phyloP scores from a whole-genome alignment of 2,113 vertebrate genomes.

The zebrafish (Danio rerio) region DNA sequence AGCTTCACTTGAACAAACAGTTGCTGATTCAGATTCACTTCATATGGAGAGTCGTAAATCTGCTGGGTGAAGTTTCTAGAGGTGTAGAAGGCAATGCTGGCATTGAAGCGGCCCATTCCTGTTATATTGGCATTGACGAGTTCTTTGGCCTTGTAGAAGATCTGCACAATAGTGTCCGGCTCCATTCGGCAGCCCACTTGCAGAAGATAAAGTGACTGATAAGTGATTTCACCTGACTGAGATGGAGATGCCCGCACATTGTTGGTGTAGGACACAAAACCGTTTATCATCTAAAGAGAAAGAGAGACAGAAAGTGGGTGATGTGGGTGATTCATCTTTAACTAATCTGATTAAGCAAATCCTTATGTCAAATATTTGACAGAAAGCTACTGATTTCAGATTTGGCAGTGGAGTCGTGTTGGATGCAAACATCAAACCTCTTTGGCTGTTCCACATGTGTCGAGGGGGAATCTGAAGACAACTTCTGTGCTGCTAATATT shows the following conservation, averaged over 20 bases:
- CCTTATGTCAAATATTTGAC: not conserved
- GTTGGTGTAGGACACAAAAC: conserved; percentile 50
- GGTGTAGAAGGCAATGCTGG: conserved; percentile 82
- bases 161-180: conserved; percentile 76
- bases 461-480: conserved; percentile 79
- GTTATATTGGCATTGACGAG: conserved; percentile 60
- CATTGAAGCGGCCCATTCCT: conserved; percentile 75
- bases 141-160: conserved; percentile 73
- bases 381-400: not conserved
- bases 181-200: conserved; percentile 36
- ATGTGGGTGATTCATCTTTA: not conserved
- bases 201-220: not conserved
- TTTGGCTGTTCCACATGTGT: conserved; percentile 79
- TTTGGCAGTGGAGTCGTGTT: too few relatives aligned
- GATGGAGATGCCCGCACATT: conserved; percentile 40
- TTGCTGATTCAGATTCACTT: conserved; percentile 78
- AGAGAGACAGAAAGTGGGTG: not conserved
- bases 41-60: conserved; percentile 73
- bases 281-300: conserved; percentile 23
- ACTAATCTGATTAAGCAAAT: not conserved
- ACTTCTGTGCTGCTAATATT: conserved; percentile 63
- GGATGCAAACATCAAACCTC: conserved; percentile 57
- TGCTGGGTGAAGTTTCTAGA: conserved; percentile 71
- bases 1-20: conserved; percentile 79
- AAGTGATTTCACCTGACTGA: conserved; percentile 41